A percentile compares a stretch with the other conserved stretches of the same genome.
Conservation (phyloP, 2,113 vertebrate species). For the Catharus minimus region DNA sequence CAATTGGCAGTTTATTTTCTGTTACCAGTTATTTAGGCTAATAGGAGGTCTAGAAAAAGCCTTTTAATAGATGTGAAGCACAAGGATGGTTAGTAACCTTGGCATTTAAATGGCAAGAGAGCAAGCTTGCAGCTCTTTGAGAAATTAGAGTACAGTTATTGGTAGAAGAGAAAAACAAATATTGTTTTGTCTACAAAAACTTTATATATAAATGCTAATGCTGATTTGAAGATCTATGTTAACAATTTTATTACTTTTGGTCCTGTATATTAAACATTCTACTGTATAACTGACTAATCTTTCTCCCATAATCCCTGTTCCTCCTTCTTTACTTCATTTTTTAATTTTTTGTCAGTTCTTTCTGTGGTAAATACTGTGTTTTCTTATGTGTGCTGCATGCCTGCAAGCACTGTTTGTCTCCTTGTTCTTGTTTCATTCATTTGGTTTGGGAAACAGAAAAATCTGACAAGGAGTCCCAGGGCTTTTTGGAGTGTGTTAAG, state of each 20-base stretch:
- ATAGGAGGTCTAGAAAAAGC: neutral
- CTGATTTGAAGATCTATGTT: neutral
- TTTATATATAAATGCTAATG: neutral
- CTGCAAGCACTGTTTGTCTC: neutral
- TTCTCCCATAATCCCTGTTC: neutral
- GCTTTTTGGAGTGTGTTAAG: neutral
- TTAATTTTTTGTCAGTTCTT: neutral
- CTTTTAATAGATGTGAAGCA: neutral
- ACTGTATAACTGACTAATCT: neutral
- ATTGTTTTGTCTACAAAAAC: neutral
- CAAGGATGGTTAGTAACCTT: neutral
- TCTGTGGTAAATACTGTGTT: neutral
- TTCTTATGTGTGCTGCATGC: accelerated
- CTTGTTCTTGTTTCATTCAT: neutral
- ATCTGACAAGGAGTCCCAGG: neutral
- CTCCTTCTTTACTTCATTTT: neutral
- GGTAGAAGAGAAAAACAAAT: neutral
- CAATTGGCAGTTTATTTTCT: neutral
- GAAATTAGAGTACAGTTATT: neutral
- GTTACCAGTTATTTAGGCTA: neutral
- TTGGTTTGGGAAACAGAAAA: neutral
- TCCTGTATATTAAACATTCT: neutral
- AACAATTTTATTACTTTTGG: neutral
- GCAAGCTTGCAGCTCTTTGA: neutral
- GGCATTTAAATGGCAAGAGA: neutral